Evolutionary conservation across 1,140 invertebrate genomes (phyloP).

Genomic region (Grapholita molesta): DNA sequence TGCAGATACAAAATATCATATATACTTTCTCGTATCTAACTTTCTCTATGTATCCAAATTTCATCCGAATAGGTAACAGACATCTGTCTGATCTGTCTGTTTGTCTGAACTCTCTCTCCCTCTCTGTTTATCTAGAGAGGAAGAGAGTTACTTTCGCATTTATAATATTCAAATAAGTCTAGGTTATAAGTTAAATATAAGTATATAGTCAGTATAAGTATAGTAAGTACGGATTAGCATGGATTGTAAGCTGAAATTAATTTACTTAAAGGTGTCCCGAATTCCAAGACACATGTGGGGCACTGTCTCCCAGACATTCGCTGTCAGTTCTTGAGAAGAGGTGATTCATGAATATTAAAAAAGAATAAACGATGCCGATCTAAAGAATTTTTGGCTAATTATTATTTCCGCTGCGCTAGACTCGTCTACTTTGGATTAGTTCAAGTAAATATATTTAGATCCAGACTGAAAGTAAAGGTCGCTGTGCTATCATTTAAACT

Average conservation of each 20-base stretch:
- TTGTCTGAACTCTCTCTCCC: no score
- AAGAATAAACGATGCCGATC: not conserved
- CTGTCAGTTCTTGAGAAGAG: not conserved
- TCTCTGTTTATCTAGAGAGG: no score
- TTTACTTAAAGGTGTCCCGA: not conserved
- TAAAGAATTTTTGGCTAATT: not conserved
- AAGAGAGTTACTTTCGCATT: no score
- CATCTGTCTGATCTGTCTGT: no score
- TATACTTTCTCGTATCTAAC: no score
- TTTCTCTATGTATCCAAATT: no score
- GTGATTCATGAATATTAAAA: not conserved
- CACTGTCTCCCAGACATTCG: not conserved
- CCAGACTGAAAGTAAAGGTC: not conserved
- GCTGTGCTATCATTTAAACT: not conserved
- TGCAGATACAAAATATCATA: no score
- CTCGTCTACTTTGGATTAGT: not conserved
- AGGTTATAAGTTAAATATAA: no score
- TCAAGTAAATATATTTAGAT: not conserved
- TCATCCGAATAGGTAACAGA: no score
- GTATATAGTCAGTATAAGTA: no score
- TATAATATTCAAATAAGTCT: no score
- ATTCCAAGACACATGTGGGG: conserved; percentile 11
- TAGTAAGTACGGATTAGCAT: no score
- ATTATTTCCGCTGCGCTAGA: not conserved
- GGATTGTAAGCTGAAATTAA: not conserved